Evolutionary conservation across 2,113 vertebrate genomes (phyloP), one percentile per base, ranked within the genome.

Genomic region (Nothocercus nigrocapillus): DNA sequence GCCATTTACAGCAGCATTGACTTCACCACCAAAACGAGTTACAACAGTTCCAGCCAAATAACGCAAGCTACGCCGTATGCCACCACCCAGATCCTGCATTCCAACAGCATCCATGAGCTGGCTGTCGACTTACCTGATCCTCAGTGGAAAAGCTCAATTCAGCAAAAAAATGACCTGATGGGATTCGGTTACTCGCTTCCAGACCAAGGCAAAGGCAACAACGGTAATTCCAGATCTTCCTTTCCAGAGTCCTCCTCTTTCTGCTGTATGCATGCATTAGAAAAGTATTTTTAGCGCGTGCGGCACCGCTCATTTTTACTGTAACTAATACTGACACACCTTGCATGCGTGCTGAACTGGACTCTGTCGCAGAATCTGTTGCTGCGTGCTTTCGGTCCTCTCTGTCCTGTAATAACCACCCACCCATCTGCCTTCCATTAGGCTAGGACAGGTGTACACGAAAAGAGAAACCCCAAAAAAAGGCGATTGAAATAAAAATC

Each of bases 1-100:
- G 99, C 99, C 97, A 99, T 99, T 98, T 99, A 99, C 96, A 99
- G 99, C 97, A 99, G 99, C 98, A 99, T 99, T 70, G 99, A 99
- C 97, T 99, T 99, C 96, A 99, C 99, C 70, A 99, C 99, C 34
- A 99, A 99, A 98, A 98, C 98, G 66, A 99, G 98, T 93, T 99
- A 99, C 97, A 99, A 99, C 97, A 99, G 99, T 97, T 98, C 99
- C 66, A 98, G 99, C 94, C 99, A 99, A 95, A 98, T 98, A 74
- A 99, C 98, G 0, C 99, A 99, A 96, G 99, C 99, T 38, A 99
- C 99, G 1, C 99, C 99, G 2, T 99, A 99, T 70, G 99, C 99
- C 96, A 99, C 99, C 59, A 99, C 99, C 7, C 99, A 99, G 98
- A 99, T 99, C 92, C 97, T 99, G 90, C 99, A 99, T 97, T 99